Conservation (phyloP, 1,140 invertebrate species). For the Papilio polyxenes region DNA sequence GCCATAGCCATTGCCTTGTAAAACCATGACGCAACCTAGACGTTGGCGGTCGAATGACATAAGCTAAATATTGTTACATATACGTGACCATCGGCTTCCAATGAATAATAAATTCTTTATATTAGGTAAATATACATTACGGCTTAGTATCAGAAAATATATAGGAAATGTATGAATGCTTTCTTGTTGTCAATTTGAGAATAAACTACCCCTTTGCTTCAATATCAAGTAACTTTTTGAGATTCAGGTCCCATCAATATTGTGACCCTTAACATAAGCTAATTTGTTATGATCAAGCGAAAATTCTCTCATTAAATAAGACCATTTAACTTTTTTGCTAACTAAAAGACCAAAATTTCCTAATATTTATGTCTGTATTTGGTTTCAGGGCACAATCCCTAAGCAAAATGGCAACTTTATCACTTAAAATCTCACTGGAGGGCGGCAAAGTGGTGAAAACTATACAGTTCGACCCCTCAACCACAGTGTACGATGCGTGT, state of each 20-base stretch:
- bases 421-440: slow-evolving; percentile 96
- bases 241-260: not conserved
- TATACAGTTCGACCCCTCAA: slow-evolving; percentile 98
- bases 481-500: slow-evolving; percentile 97
- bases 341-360: not conserved
- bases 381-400: slow-evolving; percentile 62
- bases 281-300: no score
- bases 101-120: slow-evolving; percentile 22
- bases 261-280: no score
- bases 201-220: not conserved
- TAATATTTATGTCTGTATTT: slow-evolving; percentile 14
- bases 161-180: not conserved
- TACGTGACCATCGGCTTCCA: not conserved
- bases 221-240: no score
- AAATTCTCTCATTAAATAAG: no score
- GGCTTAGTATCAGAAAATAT: not conserved
- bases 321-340: no score
- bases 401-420: slow-evolving; percentile 87
- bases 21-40: slow-evolving; percentile 1
- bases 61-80: not conserved
- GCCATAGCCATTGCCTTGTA: not conserved
- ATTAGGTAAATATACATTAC: not conserved
- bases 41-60: slow-evolving; percentile 11
- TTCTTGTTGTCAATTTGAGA: not conserved
- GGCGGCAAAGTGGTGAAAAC: slow-evolving; percentile 97